Percentiles rank a stretch among this genome's conserved stretches.
Conservation (phyloP, 2,113 vertebrate genomes). For the Misgurnus mizolepis region DNA sequence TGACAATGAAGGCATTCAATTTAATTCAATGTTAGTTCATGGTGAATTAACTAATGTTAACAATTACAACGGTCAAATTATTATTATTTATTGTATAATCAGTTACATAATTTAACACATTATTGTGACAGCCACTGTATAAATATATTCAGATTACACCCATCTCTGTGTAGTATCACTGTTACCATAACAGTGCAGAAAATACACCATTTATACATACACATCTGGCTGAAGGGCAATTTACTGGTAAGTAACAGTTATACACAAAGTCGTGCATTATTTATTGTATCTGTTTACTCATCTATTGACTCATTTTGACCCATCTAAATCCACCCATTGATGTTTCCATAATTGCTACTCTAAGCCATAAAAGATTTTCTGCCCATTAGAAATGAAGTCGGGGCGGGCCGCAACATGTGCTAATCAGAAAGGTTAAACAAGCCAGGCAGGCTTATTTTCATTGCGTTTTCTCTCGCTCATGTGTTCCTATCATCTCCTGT, state of each 20-base stretch:
- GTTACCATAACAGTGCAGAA: too few species aligned
- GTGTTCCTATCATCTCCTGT: neutral
- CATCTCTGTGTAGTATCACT: neutral
- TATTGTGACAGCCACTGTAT: too few species aligned
- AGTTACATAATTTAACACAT: too few species aligned
- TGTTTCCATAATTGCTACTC: conserved; percentile 76
- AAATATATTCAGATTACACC: neutral
- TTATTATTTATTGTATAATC: too few species aligned
- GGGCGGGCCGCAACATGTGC: conserved; percentile 48
- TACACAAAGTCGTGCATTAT: conserved; percentile 72
- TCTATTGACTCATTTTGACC: conserved; percentile 66
- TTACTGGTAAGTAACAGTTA: conserved; percentile 62
- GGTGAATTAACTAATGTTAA: too few species aligned
- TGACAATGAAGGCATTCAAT: too few species aligned
- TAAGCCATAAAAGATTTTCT: conserved; percentile 74
- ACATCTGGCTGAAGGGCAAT: conserved; percentile 68
- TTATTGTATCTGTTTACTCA: conserved; percentile 72
- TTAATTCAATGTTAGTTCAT: too few species aligned
- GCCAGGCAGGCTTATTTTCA: conserved; percentile 55
- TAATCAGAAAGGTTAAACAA: conserved; percentile 64
- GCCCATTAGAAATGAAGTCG: conserved; percentile 65
- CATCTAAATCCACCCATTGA: conserved; percentile 73
- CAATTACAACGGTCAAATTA: too few species aligned
- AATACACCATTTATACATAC: conserved; percentile 39
- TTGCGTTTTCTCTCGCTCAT: conserved; percentile 45